Evolutionary conservation across 2,888 invertebrate genomes (phyloP).

Genomic region (Smittia sp.): DNA sequence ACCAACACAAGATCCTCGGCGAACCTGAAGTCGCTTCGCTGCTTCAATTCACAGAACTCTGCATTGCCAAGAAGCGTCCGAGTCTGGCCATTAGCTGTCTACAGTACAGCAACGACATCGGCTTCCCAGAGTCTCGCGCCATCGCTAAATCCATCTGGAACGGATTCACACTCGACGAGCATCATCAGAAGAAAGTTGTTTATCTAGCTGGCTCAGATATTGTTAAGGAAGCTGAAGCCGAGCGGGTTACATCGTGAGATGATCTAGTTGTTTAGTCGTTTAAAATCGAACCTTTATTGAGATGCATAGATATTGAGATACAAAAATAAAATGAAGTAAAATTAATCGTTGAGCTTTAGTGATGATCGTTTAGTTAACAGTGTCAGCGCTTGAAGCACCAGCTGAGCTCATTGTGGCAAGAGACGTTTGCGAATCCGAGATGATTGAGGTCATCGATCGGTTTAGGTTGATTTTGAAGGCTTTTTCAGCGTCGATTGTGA

Average conservation of each 20-base stretch:
- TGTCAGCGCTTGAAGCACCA: slow-evolving; percentile 30
- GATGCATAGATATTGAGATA: not conserved
- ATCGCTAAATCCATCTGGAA: slow-evolving; percentile 53
- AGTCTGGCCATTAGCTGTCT: slow-evolving; percentile 57
- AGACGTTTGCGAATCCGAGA: slow-evolving; percentile 35
- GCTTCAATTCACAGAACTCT: slow-evolving; percentile 57
- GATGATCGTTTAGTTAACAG: slow-evolving; percentile 12
- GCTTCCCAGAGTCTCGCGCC: slow-evolving; percentile 54
- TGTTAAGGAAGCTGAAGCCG: slow-evolving; percentile 1
- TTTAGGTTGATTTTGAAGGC: slow-evolving; percentile 37
- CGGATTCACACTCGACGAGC: slow-evolving; percentile 54
- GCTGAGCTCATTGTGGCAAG: slow-evolving; percentile 36
- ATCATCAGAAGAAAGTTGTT: slow-evolving; percentile 54
- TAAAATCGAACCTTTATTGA: not conserved
- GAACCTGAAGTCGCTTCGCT: slow-evolving; percentile 56
- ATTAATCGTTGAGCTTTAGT: not conserved
- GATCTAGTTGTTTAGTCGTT: not conserved
- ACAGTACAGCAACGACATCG: slow-evolving; percentile 60
- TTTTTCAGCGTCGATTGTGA: slow-evolving; percentile 33
- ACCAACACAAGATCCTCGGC: slow-evolving; percentile 58
- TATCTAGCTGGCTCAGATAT: slow-evolving; percentile 55
- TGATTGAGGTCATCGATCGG: slow-evolving; percentile 28
- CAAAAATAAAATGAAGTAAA: not conserved
- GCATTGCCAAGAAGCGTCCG: slow-evolving; percentile 56
- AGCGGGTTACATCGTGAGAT: not conserved